Percentiles rank a stretch among this genome's conserved stretches.
Evolutionary conservation across 2,888 invertebrate species (phyloP).

Genomic region (Onthophagus sagittarius): DNA sequence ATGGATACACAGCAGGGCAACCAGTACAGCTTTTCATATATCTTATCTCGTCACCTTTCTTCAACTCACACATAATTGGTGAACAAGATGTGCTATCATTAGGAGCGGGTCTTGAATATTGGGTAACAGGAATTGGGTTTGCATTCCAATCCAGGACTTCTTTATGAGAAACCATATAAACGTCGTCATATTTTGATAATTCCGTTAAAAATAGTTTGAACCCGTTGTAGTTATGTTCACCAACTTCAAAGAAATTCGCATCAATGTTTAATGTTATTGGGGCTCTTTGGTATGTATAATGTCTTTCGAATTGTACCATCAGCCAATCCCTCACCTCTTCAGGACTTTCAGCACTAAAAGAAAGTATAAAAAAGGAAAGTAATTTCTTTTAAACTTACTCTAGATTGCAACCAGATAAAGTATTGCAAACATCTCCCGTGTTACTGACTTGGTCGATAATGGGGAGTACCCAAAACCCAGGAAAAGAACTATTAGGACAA

Average conservation of each 20-base stretch:
- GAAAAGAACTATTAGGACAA: constrained; percentile 57
- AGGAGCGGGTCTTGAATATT: constrained; percentile 27
- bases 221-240: constrained; percentile 37
- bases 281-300: constrained; percentile 47
- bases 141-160: constrained; percentile 48
- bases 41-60: constrained; percentile 31
- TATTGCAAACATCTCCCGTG: constrained; percentile 51
- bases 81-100: constrained; percentile 30
- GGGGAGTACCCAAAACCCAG: constrained; percentile 64
- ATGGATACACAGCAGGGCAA: constrained; percentile 49
- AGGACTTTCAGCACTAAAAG: constrained; percentile 26
- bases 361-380: not conserved
- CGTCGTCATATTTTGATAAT: constrained; percentile 33
- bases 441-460: constrained; percentile 57
- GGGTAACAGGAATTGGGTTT: constrained; percentile 41
- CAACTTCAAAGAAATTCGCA: constrained; percentile 49
- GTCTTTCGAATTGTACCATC: constrained; percentile 46
- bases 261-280: constrained; percentile 52
- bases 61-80: constrained; percentile 35
- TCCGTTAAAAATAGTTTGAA: constrained; percentile 41
- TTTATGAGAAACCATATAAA: constrained; percentile 46
- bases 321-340: constrained; percentile 47
- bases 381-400: constrained; percentile 17
- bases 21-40: constrained; percentile 46
- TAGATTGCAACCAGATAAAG: constrained; percentile 16